Base-by-base conservation (phyloP, 1,140 invertebrate genomes). In the Prorops nasuta region DNA sequence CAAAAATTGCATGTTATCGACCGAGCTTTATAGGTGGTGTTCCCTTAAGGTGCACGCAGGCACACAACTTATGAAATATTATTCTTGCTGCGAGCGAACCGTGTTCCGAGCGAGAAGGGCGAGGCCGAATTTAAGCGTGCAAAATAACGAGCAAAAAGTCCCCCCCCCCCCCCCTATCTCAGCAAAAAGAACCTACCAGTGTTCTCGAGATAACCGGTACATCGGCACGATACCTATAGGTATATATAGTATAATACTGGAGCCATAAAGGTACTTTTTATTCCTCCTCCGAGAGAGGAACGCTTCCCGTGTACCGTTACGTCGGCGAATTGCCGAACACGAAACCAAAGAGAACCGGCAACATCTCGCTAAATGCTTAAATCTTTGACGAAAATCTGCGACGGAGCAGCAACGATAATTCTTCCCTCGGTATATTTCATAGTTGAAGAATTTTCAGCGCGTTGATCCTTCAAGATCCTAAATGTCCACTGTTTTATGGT, bases 231-330 rank as follows among this genome's bases (percentile, higher is more conserved):
- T 60, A 60, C 28, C 49, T 60, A 60, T 48, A 56, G 46, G 47
- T 54, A n/a, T n/a, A n/a, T n/a, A n/a, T n/a, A n/a, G 47, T 49
- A 54, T 60, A 62, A 62, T 57, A 49, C 48, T 34, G 21, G 28
- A 44, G 42, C 54, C 54, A 56, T 62, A 60, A 60, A 62, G 36
- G 50, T 53, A 51, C 57, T 60, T 60, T 60, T 61, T 61, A 61
- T 56, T 60, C 44, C 44, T 48, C 54, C 47, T 44, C 46, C 38
- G 35, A 41, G 49, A 60, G 54, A 47, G 49, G 56, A 60, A 60
- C 53, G 49, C 54, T 61, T 22, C 32, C 19, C 21, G 36, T n/a
- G 40, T 61, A 59, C 59, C 59, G 59, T 61, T 61, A 61, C 36
- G 42, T 56, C 50, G 54, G 49, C 49, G 40, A 56, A 44, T 42